Conservation (phyloP, 2,797 vertebrate species). For the Mus minutoides region DNA sequence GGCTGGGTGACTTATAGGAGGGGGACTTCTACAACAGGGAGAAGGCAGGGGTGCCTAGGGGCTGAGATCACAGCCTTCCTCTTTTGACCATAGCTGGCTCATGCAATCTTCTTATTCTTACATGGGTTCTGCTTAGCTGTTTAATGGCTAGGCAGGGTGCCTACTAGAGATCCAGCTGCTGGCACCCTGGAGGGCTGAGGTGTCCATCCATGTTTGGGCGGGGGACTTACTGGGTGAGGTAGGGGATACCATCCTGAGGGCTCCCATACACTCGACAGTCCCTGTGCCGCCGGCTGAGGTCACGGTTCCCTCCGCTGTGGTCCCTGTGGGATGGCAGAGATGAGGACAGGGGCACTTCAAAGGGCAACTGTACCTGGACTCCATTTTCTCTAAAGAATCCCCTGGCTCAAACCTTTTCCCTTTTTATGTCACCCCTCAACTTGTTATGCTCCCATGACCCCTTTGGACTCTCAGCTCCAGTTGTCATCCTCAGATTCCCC, state of each 20-base stretch:
- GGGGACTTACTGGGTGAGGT: constrained; percentile 94
- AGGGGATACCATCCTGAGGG: constrained; percentile 94
- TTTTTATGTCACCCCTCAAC: not conserved
- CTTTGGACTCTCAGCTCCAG: not conserved
- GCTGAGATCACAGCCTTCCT: not conserved
- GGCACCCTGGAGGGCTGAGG: not conserved
- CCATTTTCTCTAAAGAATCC: not conserved
- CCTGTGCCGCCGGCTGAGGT: constrained; percentile 89
- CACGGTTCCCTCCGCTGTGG: constrained; percentile 96
- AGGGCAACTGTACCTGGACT: not conserved
- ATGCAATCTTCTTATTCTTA: not conserved
- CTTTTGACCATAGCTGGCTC: not conserved
- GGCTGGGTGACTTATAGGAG: not conserved
- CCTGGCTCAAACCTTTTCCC: not conserved
- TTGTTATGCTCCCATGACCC: not conserved
- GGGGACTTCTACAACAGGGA: not conserved
- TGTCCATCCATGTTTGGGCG: not conserved
- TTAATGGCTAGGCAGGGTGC: not conserved
- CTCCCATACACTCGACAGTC: constrained; percentile 96
- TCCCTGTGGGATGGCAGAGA: constrained; percentile 88
- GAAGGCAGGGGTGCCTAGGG: not conserved
- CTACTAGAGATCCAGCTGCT: not conserved
- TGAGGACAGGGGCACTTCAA: not conserved
- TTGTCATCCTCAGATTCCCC: not conserved
- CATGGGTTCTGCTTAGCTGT: not conserved